Base-by-base conservation (phyloP, 2,888 invertebrate genomes). In the Eremobia ochroleuca region DNA sequence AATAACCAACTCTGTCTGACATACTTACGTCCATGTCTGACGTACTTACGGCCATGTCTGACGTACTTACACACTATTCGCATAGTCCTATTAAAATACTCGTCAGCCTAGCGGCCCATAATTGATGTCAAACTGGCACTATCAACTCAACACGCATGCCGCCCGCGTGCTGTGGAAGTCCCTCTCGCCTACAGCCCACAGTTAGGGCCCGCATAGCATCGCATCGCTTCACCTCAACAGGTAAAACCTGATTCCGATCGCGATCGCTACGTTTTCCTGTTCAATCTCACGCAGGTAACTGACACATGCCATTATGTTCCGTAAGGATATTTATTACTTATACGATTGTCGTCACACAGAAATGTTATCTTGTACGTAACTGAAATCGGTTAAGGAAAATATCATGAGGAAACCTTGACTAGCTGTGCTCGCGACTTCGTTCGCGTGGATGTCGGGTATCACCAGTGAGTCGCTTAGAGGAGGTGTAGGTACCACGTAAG, bases 231-330 rank as follows among this genome's bases (percentile, higher is more conserved):
- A 46, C 58, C 15, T 18, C 43, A 28, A 74, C 59, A 15, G 76
- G 76, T 76, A 52, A 76, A 62, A 76, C 75, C 75, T 34, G 62
- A n/a, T 52, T 52, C 43, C 9, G 28, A 15, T 58, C 37, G 37
- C 62, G 9, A 52, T 2, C 31, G n/a, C 61, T 15, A 9, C 4
- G n/a, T 76, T 76, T 76, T 76, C 75, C 75, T 76, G 75, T 76
- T 43, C 4, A 4, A 40, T 28, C 43, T 52, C 21, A 11, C 5
- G 9, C 37, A 43, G 43, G 31, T 34, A 1, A 8, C 28, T 40
- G 28, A 40, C 28, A 28, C 21, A 40, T 70, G 8, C 6, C 8
- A 8, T 13, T 37, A 13, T 59, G 21, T 43, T 21, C n/a, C 21
- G n/a, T 11, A n/a, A n/a, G 8, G 21, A 49, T 49, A 49, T 49